Percentiles rank a stretch among this genome's conserved stretches.
Evolutionary conservation across 2,888 invertebrate genomes (phyloP).

Genomic region (Orthonevra nobilis): DNA sequence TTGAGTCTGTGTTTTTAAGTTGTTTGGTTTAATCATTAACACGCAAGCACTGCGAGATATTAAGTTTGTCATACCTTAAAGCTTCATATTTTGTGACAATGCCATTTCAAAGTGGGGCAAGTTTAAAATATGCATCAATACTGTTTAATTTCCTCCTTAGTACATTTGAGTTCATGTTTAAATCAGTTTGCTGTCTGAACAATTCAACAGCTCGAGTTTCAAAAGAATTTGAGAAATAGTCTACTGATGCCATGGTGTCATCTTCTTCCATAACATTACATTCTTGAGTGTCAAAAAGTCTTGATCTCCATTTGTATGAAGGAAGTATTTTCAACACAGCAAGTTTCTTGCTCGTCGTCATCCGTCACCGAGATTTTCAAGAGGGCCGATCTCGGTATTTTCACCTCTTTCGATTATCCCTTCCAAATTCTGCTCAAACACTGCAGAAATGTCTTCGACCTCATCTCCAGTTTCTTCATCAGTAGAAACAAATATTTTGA

Average conservation of each 20-base stretch:
- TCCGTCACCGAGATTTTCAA: too few relatives aligned
- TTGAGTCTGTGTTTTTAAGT: too few relatives aligned
- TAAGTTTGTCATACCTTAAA: conserved; percentile 40
- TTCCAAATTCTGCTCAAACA: conserved; percentile 40
- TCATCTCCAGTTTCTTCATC: conserved; percentile 50
- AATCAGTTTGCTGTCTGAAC: conserved; percentile 43
- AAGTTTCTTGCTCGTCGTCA: too few relatives aligned
- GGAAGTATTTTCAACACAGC: too few relatives aligned
- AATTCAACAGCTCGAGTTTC: too few relatives aligned
- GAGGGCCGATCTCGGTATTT: too few relatives aligned
- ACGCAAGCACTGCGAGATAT: conserved; percentile 50
- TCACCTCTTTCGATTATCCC: too few relatives aligned
- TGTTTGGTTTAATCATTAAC: too few relatives aligned
- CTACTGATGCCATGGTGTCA: not conserved
- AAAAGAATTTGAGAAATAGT: too few relatives aligned
- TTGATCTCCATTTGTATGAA: too few relatives aligned
- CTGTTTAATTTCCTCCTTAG: conserved; percentile 27
- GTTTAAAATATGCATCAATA: conserved; percentile 6
- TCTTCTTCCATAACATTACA: too few relatives aligned
- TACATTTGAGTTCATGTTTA: conserved; percentile 22
- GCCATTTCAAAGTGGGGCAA: conserved; percentile 50
- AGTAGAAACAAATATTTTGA: conserved; percentile 36
- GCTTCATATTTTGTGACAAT: conserved; percentile 40
- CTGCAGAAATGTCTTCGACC: conserved; percentile 47
- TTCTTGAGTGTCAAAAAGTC: too few relatives aligned